Evolutionary conservation across 1,140 invertebrate species (phyloP), one percentile per base, ranked within the genome.

Genomic region (Dermatophagoides farinae): DNA sequence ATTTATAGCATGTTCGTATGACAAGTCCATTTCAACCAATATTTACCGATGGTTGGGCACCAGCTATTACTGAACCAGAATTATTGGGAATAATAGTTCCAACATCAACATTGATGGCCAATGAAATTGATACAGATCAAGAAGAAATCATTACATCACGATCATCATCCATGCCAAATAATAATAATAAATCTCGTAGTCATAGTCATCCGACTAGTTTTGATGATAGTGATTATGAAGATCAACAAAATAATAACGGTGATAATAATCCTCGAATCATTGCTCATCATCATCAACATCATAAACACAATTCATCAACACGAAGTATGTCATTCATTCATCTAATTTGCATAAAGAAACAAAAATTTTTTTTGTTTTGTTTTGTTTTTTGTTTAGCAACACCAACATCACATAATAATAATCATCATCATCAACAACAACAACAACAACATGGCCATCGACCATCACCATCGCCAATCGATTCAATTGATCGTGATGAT

Each of bases 31-130:
- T 95, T 70, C 84, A 89, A 69, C 91, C 92, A 6, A 81, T 90
- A 16, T 97, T 95, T 71, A 85, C 88, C 77, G 88, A 95, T 73
- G 90, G 90, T 2, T 95, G 88, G 88, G 83, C 85, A 0, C 88
- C 87, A 5, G 25, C 20, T 18, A 65, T 65, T n/a, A 65, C 61
- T 14, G 64, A 65, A 51, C 63, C 50, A 16, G 64, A 65, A 43
- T 49, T 65, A 14, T 61, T 65, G 6, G 64, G 64, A 16, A 55
- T 65, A 12, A 23, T 55, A 44, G 43, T 44, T n/a, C 43, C 43
- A n/a, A 44, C 12, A 14, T 20, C 47, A 50, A 50, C 31, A 31
- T 4, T 20, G 47, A 23, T 25, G 12, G 47, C 5, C 6, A 12
- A 6, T 1, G 47, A 50, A 25, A 14, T 20, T 50, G 47, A 50